Evolutionary conservation across 2,113 vertebrate genomes (phyloP), one percentile per base, ranked within the genome.

Genomic region (Seriola aureovittata): DNA sequence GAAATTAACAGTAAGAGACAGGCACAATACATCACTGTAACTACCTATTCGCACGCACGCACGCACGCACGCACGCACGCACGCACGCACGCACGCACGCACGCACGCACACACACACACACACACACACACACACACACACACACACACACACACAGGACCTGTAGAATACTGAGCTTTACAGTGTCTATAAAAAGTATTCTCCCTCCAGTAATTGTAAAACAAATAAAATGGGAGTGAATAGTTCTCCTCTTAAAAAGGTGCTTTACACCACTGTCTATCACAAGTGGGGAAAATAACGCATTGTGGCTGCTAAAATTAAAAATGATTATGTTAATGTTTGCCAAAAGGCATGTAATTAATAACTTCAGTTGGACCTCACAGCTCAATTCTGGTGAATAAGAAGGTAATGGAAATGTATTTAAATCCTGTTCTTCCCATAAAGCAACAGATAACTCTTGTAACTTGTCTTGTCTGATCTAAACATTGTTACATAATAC

Each of bases 1-100:
- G 64, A 80, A 68, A 59, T 36, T 1, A 69, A 60, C 50, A 32
- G 6, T 36, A 69, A 25, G 16, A 71, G 65, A 58, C 74, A 64
- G 7, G 25, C 12, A 25, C 1, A 46, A n/a, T 34, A 6, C 38
- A 32, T 60, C 48, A 55, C 62, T 9, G 11, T 13, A 25, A 29
- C 19, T 48, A 29, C 4, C 66, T 25, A 34, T 36, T 36, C 6
- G 19, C 14, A 57, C 36, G 29, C 34, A 50, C 42, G 5, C 32
- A 40, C 13, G 25, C 68, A 55, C 17, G 9, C 17, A 9, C 50
- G n/a, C 50, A 52, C 50, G n/a, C 44, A 46, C 44, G 16, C 44
- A 16, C 23, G 32, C 55, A 58, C 50, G 8, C 46, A 19, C 57
- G 34, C 29, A 54, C 63, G 16, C 64, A 70, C 65, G 36, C 25